Percentiles rank a stretch among this genome's conserved stretches.
These are phyloP conservation scores for Thaumetopoea pityocampa DNA, from an alignment of 1,140 invertebrate species.

Conservation along the genomic window DNA sequence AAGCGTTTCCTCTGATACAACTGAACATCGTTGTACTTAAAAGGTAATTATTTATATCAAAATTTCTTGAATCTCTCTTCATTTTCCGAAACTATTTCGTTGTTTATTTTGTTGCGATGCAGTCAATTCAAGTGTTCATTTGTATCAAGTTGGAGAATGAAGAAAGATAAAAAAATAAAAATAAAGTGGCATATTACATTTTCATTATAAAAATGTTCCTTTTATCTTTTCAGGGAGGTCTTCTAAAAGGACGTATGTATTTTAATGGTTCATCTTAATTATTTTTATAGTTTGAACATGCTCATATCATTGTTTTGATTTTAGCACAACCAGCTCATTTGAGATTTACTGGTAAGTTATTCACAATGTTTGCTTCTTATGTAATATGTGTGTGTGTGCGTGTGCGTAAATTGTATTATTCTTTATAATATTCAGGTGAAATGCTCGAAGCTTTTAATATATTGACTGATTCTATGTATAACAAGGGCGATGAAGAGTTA, in stretches of 20 bases:
- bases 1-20: slow-evolving; percentile 26
- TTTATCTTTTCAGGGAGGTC: slow-evolving; percentile 41
- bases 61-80: slow-evolving; percentile 37
- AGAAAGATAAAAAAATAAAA: too few relatives aligned
- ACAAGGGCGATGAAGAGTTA: slow-evolving; percentile 36
- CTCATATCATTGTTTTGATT: too few relatives aligned
- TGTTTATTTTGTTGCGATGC: slow-evolving; percentile 6
- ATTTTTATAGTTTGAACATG: too few relatives aligned
- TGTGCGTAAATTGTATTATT: not conserved
- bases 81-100: slow-evolving; percentile 33
- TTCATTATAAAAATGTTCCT: not conserved
- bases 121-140: slow-evolving; percentile 48
- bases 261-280: slow-evolving; percentile 1
- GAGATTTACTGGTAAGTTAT: slow-evolving; percentile 33
- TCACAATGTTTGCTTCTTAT: not conserved
- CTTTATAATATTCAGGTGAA: slow-evolving; percentile 24
- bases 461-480: slow-evolving; percentile 44
- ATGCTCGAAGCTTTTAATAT: slow-evolving; percentile 53
- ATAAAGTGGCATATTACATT: slow-evolving; percentile 14
- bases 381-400: too few relatives aligned
- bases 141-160: slow-evolving; percentile 51
- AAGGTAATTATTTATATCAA: slow-evolving; percentile 28
- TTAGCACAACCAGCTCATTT: slow-evolving; percentile 44
- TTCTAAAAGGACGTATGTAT: slow-evolving; percentile 41
- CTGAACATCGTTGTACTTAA: slow-evolving; percentile 34